phyloP scores from a whole-genome alignment of 2,888 invertebrate species.

The Amiota mariae region DNA sequence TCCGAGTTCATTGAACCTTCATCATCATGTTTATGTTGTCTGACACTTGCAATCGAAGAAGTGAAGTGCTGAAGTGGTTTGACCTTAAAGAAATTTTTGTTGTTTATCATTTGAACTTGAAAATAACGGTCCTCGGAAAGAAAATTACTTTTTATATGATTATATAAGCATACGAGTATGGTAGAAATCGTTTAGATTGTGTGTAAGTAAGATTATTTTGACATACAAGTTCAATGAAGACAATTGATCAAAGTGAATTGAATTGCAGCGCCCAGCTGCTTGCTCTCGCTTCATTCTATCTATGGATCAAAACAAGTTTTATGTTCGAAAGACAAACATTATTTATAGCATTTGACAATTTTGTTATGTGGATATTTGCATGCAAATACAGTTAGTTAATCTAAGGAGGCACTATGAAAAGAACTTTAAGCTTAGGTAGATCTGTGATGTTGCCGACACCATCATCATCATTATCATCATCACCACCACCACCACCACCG shows the following conservation, averaged over 20 bases:
- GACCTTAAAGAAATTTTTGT: slow-evolving; percentile 53
- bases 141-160: neutral
- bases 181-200: too few relatives aligned
- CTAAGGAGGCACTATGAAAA: neutral
- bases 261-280: neutral
- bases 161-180: neutral
- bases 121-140: neutral
- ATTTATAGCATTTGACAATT: slow-evolving; percentile 25
- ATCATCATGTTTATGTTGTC: slow-evolving; percentile 31
- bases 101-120: slow-evolving; percentile 14
- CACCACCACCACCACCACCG: neutral
- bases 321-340: slow-evolving; percentile 1
- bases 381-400: slow-evolving; percentile 8
- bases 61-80: slow-evolving; percentile 59
- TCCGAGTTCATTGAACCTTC: neutral
- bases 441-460: slow-evolving; percentile 12
- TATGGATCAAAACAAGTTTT: neutral
- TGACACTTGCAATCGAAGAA: slow-evolving; percentile 7
- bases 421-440: neutral
- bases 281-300: too few relatives aligned
- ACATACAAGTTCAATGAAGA: neutral
- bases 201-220: neutral
- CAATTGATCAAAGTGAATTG: slow-evolving; percentile 18
- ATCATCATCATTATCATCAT: too few relatives aligned
- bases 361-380: neutral